phyloP scores from a whole-genome alignment of 2,888 invertebrate genomes.

The Stenodera caucasica region DNA sequence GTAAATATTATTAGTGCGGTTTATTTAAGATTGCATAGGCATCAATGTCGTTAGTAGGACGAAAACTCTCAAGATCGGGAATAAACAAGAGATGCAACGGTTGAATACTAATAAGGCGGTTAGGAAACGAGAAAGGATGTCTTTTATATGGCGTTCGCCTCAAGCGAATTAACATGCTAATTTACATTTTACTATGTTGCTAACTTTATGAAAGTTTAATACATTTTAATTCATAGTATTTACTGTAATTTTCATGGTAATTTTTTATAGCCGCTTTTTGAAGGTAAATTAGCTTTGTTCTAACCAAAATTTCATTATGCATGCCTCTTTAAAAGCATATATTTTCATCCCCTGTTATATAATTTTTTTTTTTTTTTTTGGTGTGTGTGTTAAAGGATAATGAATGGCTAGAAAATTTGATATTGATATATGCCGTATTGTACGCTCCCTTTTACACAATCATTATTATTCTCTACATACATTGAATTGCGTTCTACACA shows the following conservation, averaged over 20 bases:
- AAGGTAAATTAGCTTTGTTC: neutral
- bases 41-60: slow-evolving; percentile 18
- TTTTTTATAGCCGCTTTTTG: slow-evolving; percentile 22
- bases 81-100: slow-evolving; percentile 45
- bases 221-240: slow-evolving; percentile 46
- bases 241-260: slow-evolving; percentile 35
- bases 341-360: too few species aligned
- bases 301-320: neutral
- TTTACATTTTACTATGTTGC: slow-evolving; percentile 48
- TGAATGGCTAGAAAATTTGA: too few species aligned
- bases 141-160: slow-evolving; percentile 31
- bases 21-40: slow-evolving; percentile 25
- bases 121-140: slow-evolving; percentile 21
- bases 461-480: neutral
- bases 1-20: slow-evolving; percentile 19
- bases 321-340: too few species aligned
- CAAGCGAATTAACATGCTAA: slow-evolving; percentile 46
- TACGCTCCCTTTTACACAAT: too few species aligned
- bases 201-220: slow-evolving; percentile 49
- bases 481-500: slow-evolving; percentile 17
- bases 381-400: too few species aligned
- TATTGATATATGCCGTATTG: too few species aligned
- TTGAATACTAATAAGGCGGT: slow-evolving; percentile 49
- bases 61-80: slow-evolving; percentile 38
- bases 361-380: too few species aligned